A percentile compares a stretch with the other conserved stretches of the same genome.
These are phyloP conservation scores for Apistogramma diplotaenia DNA, from an alignment of 2,113 vertebrate species.

Conservation along the genomic window DNA sequence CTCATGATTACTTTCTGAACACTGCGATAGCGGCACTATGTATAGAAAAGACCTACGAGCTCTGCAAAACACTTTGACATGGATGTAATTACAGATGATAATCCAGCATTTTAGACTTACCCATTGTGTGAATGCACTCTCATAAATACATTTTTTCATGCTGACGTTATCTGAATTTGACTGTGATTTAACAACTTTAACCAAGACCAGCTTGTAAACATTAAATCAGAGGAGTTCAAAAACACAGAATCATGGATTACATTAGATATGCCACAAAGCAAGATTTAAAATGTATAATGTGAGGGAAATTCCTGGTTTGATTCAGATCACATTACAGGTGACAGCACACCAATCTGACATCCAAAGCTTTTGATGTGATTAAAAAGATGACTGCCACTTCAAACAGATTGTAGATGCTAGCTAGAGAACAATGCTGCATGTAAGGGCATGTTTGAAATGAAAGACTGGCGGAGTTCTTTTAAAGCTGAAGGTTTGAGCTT, in stretches of 20 bases:
- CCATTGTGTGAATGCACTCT: not conserved
- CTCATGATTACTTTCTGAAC: not conserved
- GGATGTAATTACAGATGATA: not conserved
- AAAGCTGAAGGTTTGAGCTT: not conserved
- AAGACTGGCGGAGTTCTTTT: not conserved
- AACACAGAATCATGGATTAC: not conserved
- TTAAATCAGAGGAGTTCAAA: not conserved
- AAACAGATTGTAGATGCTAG: not conserved
- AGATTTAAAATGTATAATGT: not conserved
- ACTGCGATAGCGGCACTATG: rapidly evolving
- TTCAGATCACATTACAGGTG: not conserved
- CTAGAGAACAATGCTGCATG: not conserved
- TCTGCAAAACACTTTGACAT: not conserved
- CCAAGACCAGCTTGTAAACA: not conserved
- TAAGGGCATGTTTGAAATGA: not conserved
- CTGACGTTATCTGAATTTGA: not conserved
- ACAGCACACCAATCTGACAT: not conserved
- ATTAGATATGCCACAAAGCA: not conserved
- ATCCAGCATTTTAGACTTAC: not conserved
- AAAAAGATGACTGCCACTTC: not conserved
- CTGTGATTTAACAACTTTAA: not conserved
- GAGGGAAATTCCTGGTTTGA: not conserved
- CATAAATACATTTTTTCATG: not conserved
- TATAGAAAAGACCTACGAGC: not conserved
- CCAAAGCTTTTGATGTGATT: not conserved